Percentiles rank a stretch among this genome's conserved stretches.
Evolutionary conservation across 2,113 vertebrate genomes (phyloP).

Genomic region (Forbesichthys agassizii): DNA sequence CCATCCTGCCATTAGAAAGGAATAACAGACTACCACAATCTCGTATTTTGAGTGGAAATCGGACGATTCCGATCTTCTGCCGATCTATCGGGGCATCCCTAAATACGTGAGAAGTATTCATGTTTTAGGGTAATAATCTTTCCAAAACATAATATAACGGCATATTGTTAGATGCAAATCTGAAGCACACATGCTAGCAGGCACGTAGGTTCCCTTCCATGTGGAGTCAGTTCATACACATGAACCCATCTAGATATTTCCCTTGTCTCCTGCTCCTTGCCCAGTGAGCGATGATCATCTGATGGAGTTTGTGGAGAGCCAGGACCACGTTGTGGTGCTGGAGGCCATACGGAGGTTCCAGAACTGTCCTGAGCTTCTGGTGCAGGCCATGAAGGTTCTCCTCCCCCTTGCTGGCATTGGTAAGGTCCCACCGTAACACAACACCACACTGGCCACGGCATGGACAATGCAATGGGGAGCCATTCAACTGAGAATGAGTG

Average conservation of each 20-base stretch:
- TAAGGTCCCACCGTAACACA: conserved; percentile 62
- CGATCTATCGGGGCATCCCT: too few species aligned
- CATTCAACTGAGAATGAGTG: neutral
- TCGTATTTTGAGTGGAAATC: too few species aligned
- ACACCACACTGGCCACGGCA: neutral
- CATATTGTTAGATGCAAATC: too few species aligned
- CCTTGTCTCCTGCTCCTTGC: neutral
- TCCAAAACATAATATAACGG: neutral
- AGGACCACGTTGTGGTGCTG: conserved; percentile 85
- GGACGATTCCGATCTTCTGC: too few species aligned
- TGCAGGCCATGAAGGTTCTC: conserved; percentile 82
- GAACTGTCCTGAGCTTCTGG: conserved; percentile 79
- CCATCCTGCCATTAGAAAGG: too few species aligned
- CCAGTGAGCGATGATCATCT: conserved; percentile 88
- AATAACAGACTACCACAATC: too few species aligned
- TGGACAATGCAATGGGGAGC: neutral
- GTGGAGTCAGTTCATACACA: neutral
- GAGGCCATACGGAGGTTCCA: conserved; percentile 79
- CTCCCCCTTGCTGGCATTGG: conserved; percentile 84
- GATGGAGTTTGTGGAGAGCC: conserved; percentile 91
- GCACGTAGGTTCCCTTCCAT: too few species aligned
- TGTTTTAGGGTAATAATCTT: neutral
- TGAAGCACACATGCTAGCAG: too few species aligned
- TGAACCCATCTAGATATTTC: neutral
- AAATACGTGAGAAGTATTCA: too few species aligned